Percentiles rank a stretch among this genome's conserved stretches.
phyloP scores from a whole-genome alignment of 92 coral and sea anemone genomes.

The Siderastrea radians region DNA sequence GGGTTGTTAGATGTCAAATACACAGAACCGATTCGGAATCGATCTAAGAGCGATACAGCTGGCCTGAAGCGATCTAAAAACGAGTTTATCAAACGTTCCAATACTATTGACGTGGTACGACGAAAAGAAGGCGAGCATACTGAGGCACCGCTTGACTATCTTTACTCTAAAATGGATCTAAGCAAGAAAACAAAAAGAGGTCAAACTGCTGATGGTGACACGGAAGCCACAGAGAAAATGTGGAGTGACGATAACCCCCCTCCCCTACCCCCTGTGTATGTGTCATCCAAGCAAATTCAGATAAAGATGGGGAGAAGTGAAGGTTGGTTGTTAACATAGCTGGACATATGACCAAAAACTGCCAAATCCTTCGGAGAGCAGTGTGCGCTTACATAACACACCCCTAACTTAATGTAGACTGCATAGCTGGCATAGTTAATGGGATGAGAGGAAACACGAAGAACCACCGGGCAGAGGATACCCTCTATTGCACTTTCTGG shows the following conservation, averaged over 20 bases:
- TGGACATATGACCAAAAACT: background rate
- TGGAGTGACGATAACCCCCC: slow-evolving; percentile 60
- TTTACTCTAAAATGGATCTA: slow-evolving; percentile 70
- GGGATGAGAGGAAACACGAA: too few species aligned
- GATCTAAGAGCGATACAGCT: slow-evolving; percentile 10
- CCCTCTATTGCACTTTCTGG: too few species aligned
- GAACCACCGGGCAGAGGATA: too few species aligned
- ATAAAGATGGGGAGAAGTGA: slow-evolving; percentile 17
- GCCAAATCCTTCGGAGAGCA: background rate
- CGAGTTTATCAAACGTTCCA: slow-evolving; percentile 11
- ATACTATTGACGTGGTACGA: slow-evolving; percentile 28
- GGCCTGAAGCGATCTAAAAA: background rate
- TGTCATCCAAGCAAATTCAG: slow-evolving; percentile 37
- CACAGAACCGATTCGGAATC: background rate
- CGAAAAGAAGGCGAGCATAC: background rate
- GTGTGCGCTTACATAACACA: too few species aligned
- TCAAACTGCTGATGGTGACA: background rate
- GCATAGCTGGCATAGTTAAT: too few species aligned
- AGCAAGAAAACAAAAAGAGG: slow-evolving; percentile 44
- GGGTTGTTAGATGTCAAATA: background rate
- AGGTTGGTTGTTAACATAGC: slow-evolving; percentile 1
- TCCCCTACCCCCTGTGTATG: slow-evolving; percentile 68
- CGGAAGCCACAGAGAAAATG: slow-evolving; percentile 14
- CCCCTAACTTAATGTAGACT: too few species aligned
- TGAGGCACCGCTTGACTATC: slow-evolving; percentile 25